phyloP scores from a whole-genome alignment of 2,113 vertebrate genomes.

The Phalacrocorax pelagicus region DNA sequence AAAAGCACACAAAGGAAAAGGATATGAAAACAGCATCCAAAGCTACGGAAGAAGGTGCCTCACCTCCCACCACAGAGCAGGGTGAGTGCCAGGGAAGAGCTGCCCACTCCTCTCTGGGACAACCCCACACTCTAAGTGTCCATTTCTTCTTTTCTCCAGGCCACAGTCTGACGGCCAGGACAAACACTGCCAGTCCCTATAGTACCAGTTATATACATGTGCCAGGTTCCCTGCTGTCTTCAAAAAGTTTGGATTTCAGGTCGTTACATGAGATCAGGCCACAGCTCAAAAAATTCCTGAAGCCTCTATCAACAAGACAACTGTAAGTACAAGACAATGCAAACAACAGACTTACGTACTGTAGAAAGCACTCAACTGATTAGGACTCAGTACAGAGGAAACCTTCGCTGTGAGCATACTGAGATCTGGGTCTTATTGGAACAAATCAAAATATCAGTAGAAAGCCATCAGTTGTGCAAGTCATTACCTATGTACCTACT shows the following conservation, averaged over 20 bases:
- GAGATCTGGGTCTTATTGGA: background rate
- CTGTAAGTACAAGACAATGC: slow-evolving; percentile 32
- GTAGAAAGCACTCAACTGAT: background rate
- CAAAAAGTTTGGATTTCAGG: background rate
- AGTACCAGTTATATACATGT: background rate
- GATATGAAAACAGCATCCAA: background rate
- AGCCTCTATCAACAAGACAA: background rate
- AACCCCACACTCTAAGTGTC: background rate
- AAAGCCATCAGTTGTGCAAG: background rate
- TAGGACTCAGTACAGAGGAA: background rate
- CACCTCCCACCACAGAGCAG: background rate
- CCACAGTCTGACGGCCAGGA: background rate
- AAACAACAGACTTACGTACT: background rate
- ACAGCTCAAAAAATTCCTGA: background rate
- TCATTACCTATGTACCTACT: background rate
- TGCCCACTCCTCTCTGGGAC: background rate
- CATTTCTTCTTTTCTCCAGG: background rate
- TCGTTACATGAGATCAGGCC: background rate
- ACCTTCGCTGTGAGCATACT: background rate
- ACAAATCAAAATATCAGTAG: background rate
- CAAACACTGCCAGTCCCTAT: fast-evolving
- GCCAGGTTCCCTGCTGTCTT: background rate
- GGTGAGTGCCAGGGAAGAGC: background rate
- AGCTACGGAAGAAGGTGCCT: background rate
- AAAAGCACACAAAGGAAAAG: slow-evolving; percentile 10